A percentile compares a stretch with the other conserved stretches of the same genome.
phyloP scores from a whole-genome alignment of 2,113 vertebrate genomes.

The Oncorhynchus gorbuscha region DNA sequence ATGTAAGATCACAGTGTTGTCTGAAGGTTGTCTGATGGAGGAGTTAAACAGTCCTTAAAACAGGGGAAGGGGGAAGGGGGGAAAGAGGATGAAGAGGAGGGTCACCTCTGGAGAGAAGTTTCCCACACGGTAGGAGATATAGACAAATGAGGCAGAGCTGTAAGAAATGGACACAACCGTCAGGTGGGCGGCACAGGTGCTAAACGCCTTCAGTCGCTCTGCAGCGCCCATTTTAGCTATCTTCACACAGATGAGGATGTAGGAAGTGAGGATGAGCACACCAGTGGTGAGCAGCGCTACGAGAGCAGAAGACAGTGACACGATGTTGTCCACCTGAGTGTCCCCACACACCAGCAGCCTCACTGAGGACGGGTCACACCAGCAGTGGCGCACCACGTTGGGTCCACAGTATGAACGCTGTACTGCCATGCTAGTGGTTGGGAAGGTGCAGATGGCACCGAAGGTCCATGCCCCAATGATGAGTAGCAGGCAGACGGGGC shows the following conservation, averaged over 20 bases:
- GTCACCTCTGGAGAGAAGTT: conserved; percentile 46
- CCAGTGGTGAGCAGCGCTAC: conserved; percentile 30
- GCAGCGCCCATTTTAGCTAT: conserved; percentile 25
- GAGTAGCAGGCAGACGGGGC: conserved; percentile 42
- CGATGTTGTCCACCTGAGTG: conserved; percentile 5
- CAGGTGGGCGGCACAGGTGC: conserved; percentile 48
- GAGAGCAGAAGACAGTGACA: conserved; percentile 25
- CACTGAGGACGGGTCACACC: conserved; percentile 49
- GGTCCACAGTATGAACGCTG: conserved; percentile 38
- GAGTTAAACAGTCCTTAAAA: not conserved
- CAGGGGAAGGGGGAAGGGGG: not conserved
- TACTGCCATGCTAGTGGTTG: not conserved
- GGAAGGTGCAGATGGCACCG: conserved; percentile 33
- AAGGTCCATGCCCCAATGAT: conserved; percentile 61
- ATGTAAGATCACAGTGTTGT: not conserved
- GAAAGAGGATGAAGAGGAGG: not conserved
- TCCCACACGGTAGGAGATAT: conserved; percentile 55
- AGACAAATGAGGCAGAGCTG: conserved; percentile 42
- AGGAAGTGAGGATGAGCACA: conserved; percentile 48
- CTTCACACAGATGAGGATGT: conserved; percentile 35
- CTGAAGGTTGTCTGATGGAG: too few relatives aligned
- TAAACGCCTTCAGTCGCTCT: conserved; percentile 36
- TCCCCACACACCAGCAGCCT: conserved; percentile 40
- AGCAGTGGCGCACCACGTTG: conserved; percentile 40
- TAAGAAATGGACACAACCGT: conserved; percentile 52